Conservation (phyloP, 1,140 invertebrate species). For the Argopecten irradians region DNA sequence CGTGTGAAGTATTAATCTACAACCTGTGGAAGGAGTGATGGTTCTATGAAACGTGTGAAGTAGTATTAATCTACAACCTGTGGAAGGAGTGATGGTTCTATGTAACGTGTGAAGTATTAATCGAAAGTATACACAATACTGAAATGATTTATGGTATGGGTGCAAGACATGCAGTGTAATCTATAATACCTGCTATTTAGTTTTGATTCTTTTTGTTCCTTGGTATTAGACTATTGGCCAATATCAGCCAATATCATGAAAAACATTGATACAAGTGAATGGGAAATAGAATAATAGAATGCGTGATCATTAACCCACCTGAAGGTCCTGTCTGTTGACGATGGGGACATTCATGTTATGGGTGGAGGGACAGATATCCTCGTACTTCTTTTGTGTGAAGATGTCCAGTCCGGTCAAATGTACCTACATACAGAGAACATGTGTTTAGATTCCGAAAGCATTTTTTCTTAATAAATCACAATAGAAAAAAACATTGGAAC, state of each 20-base stretch:
- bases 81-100: no score
- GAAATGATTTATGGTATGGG: neutral
- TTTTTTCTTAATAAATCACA: no score
- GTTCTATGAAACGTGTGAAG: no score
- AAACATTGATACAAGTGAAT: no score
- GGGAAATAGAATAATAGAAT: no score
- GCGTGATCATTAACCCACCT: conserved; percentile 83
- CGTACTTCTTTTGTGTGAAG: conserved; percentile 97
- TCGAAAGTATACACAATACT: conserved; percentile 74
- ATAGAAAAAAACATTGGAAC: no score
- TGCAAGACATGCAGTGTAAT: neutral
- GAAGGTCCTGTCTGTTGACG: conserved; percentile 98
- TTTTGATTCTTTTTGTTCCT: neutral
- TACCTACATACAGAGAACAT: conserved; percentile 79
- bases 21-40: no score
- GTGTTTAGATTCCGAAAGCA: no score
- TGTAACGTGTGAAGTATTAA: no score
- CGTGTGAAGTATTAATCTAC: no score
- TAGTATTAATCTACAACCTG: no score
- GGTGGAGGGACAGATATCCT: conserved; percentile 99
- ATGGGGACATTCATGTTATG: conserved; percentile 99
- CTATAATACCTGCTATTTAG: neutral
- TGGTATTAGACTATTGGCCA: neutral
- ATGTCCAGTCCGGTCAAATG: conserved; percentile 99
- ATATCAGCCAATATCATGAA: no score